These are phyloP conservation scores for Micropoecilia bifurca DNA, from an alignment of 2,797 vertebrate genomes.

Conservation along the genomic window DNA sequence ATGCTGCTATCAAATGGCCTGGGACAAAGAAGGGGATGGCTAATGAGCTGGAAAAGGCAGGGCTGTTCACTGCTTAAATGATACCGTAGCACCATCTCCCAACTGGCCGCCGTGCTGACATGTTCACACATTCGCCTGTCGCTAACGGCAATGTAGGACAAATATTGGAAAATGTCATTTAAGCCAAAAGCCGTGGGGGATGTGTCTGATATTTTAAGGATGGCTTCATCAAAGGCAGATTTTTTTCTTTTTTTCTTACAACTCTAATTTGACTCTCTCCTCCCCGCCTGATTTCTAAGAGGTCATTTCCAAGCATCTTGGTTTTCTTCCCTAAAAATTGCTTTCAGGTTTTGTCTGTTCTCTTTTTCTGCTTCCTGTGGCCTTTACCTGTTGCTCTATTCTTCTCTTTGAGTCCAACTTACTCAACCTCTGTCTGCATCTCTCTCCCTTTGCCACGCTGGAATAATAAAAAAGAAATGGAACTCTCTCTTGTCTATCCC, in stretches of 20 bases:
- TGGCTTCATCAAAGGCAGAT: conserved; percentile 51
- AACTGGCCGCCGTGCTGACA: conserved; percentile 66
- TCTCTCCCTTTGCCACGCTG: conserved; percentile 31
- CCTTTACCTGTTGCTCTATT: conserved; percentile 23
- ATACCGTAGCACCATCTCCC: conserved; percentile 73
- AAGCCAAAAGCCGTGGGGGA: conserved; percentile 28
- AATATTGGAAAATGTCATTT: conserved; percentile 72
- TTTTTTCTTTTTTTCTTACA: conserved; percentile 13
- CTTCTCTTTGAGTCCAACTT: conserved; percentile 37
- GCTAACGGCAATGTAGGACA: conserved; percentile 72
- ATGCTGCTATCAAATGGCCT: conserved; percentile 83
- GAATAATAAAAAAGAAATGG: conserved; percentile 55
- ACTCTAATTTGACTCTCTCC: conserved; percentile 48
- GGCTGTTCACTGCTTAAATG: conserved; percentile 76
- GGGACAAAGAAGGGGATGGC: conserved; percentile 80
- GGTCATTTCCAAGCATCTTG: conserved; percentile 59
- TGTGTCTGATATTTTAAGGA: conserved; percentile 59
- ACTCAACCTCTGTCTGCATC: conserved; percentile 16
- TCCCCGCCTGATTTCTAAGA: conserved; percentile 44
- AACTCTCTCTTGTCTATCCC: conserved; percentile 37
- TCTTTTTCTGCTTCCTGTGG: conserved; percentile 12
- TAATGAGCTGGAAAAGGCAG: conserved; percentile 84
- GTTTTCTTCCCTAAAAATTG: conserved; percentile 53
- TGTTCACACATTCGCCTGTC: conserved; percentile 68
- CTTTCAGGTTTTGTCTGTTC: conserved; percentile 47